Evolutionary conservation across 2,113 vertebrate genomes (phyloP), one percentile per base, ranked within the genome.

Genomic region (Pedetes capensis): DNA sequence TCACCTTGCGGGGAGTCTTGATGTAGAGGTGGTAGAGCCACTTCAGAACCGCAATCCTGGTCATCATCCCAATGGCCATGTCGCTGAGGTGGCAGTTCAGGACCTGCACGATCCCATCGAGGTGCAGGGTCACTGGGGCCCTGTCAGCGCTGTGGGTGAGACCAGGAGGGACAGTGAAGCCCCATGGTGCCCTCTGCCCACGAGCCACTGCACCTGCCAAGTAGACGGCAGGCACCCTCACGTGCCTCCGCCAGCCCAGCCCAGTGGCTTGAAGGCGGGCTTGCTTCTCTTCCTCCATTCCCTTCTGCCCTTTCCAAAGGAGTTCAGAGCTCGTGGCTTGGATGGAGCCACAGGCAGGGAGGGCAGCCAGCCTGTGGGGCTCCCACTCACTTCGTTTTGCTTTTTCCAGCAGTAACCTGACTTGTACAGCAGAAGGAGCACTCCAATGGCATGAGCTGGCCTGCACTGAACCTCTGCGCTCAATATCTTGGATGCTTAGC

Each of bases 1-100:
- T 95, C 96, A 98, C 99, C 98, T 99, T 99, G 81, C 99, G 99
- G 17, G 99, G 99, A 0, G 99, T 99, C 98, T 99, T 99, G 97
- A 99, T 99, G 94, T 99, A 99, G 49, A 99, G 98, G 96, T 99
- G 99, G 97, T 99, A 99, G 8, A 99, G 98, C 99, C 99, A 99
- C 95, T 99, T 99, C 51, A 99, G 98, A 81, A 99, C 99, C 0
- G 99, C 99, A 14, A 99, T 99, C 89, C 99, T 99, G 2, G 99
- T 99, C 99, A 99, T 99, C 99, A 99, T 99, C 42, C 99, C 99
- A 8, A 99, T 99, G 84, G 99, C 98, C 0, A 98, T 98, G 96
- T 99, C 99, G 0, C 98, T 99, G 61, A 99, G 99, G 97, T 99
- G 99, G 57, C 99, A 98, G 97, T 99, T 99, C 80, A 99, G 95